phyloP scores from a whole-genome alignment of 2,113 vertebrate genomes.

The Esox niger region DNA sequence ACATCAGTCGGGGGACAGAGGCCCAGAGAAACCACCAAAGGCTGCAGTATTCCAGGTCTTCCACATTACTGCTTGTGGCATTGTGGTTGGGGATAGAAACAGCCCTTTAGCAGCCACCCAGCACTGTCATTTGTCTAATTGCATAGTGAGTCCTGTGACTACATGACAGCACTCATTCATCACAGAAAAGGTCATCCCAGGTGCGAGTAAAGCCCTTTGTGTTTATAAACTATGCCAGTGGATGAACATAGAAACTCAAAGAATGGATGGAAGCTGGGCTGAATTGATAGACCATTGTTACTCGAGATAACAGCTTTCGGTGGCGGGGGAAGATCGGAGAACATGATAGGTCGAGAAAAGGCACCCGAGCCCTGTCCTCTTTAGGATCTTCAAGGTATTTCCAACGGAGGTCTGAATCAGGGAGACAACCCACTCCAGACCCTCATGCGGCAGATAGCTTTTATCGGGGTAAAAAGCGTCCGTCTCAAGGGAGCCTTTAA shows the following conservation, averaged over 20 bases:
- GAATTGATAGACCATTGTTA: background rate
- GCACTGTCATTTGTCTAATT: constrained; percentile 1
- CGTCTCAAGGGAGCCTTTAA: background rate
- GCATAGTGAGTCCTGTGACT: background rate
- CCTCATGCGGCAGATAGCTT: background rate
- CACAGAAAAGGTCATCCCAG: background rate
- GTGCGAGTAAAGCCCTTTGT: constrained; percentile 1
- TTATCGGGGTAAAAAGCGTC: background rate
- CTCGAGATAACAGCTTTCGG: background rate
- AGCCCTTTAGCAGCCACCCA: background rate
- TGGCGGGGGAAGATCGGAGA: background rate
- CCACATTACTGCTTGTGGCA: background rate
- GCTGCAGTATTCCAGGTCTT: background rate
- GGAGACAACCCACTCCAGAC: background rate
- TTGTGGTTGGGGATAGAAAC: background rate
- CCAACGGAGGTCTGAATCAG: background rate
- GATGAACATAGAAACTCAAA: background rate
- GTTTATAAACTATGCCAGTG: background rate
- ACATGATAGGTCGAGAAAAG: background rate
- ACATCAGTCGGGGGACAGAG: background rate
- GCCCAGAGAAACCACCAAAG: background rate
- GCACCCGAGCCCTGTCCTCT: background rate
- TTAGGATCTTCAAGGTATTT: background rate
- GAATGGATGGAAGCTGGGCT: background rate
- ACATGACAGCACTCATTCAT: constrained; percentile 1